Base-by-base conservation (phyloP, 2,888 invertebrate genomes). In the Dexiosoma caninum region DNA sequence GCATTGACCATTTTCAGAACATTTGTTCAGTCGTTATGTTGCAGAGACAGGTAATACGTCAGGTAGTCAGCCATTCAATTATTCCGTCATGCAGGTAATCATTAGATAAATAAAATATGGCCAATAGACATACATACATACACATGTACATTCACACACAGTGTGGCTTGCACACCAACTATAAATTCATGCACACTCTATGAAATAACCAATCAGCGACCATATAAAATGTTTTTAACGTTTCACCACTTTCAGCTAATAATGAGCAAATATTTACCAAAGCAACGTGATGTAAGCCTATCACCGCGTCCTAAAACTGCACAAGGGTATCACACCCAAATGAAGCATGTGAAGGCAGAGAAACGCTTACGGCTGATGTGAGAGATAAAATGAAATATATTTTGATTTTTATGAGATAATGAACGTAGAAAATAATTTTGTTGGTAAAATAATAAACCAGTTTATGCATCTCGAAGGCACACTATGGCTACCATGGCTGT, bases 241-340 rank as follows among this genome's bases (percentile, higher is more conserved):
- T 72, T 72, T 78, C 67, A 67, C 71, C 69, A 79, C 78, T 69
- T 64, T 74, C 69, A 64, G 42, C 62, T 74, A 69, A 79, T 79
- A 79, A 74, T 64, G 72, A 74, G 78, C 67, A 78, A 69, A 78
- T 79, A 79, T 79, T 74, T 79, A 57, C 27, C 62, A 69, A 16
- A 16, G 64, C 69, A 74, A 78, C 57, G 62, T 78, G 62, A 69
- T 62, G 67, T 69, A 55, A 72, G 44, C 30, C 46, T 69, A 62
- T 60, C 37, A 23, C n/a, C 30, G 46, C 42, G 2, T 12, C 6
- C 23, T 40, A 14, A 21, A n/a, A 40, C 5, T 37, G 12, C 40
- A 51, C 32, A 57, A 37, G 37, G 60, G 60, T 44, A 62, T 76
- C 53, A 60, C 27, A 27, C 27, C 3, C 27, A 27, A 27, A 27